These are phyloP conservation scores for Pristionchus japonicus DNA, from an alignment of 2,888 invertebrate genomes.

Conservation along the genomic window DNA sequence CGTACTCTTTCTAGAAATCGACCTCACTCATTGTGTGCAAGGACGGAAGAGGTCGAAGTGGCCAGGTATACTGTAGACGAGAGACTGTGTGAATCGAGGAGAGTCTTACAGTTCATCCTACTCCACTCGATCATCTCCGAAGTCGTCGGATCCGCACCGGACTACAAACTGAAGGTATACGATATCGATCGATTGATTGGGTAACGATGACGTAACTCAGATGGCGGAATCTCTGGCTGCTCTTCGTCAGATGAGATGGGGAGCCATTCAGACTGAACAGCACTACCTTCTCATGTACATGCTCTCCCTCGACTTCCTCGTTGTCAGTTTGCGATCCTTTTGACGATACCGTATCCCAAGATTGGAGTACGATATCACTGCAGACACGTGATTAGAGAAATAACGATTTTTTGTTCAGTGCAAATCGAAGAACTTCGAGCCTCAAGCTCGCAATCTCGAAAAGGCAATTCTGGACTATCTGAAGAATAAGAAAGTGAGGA, in stretches of 20 bases:
- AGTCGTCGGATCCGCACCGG: neutral
- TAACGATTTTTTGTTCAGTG: slow-evolving; percentile 30
- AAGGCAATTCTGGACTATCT: neutral
- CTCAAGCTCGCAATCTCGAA: neutral
- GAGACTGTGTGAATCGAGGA: neutral
- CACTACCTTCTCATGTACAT: slow-evolving; percentile 38
- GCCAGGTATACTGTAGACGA: slow-evolving; percentile 1
- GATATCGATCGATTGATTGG: neutral
- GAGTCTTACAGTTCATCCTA: slow-evolving; percentile 22
- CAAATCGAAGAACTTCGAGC: slow-evolving; percentile 19
- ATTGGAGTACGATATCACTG: neutral
- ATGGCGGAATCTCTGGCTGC: slow-evolving; percentile 1
- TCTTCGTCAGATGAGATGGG: slow-evolving; percentile 32
- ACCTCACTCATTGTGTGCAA: slow-evolving; percentile 35
- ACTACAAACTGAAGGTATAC: slow-evolving; percentile 19
- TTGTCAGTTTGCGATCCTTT: neutral
- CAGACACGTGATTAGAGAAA: too few relatives aligned
- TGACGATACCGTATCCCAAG: neutral
- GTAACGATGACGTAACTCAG: too few relatives aligned
- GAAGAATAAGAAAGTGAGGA: slow-evolving; percentile 15
- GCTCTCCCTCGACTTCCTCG: slow-evolving; percentile 22
- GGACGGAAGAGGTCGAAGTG: neutral
- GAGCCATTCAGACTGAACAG: slow-evolving; percentile 31
- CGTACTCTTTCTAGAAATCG: neutral
- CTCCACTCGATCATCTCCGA: slow-evolving; percentile 25